phyloP scores from a whole-genome alignment of 2,888 invertebrate species.

The Dynastes maya region DNA sequence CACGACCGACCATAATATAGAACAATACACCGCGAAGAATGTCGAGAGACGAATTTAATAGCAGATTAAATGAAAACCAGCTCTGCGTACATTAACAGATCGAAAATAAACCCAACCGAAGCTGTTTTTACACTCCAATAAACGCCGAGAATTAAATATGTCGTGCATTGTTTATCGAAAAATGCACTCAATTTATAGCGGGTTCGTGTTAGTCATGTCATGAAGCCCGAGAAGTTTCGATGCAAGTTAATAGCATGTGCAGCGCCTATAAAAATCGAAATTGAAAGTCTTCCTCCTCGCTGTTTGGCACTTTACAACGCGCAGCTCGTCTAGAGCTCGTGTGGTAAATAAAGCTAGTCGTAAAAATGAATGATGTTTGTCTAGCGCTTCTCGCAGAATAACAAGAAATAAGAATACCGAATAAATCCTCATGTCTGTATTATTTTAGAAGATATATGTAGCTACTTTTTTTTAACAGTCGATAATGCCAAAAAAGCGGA shows the following conservation, averaged over 20 bases:
- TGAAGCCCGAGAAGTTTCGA: conserved; percentile 1
- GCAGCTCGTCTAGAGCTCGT: neutral
- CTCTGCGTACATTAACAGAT: neutral
- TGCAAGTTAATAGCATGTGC: neutral
- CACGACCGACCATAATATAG: neutral
- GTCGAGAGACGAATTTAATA: neutral
- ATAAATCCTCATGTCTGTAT: too few species aligned
- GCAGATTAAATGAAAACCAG: conserved; percentile 15
- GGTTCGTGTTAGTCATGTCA: neutral
- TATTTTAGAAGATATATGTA: too few species aligned
- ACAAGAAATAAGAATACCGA: too few species aligned
- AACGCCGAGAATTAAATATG: neutral
- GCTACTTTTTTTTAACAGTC: too few species aligned
- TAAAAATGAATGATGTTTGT: too few species aligned
- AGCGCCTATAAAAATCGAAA: neutral
- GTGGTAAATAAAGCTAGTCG: neutral
- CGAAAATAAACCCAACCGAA: neutral
- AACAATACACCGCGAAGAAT: neutral
- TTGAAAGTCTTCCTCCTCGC: conserved; percentile 1
- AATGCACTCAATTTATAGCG: neutral
- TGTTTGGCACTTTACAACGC: neutral
- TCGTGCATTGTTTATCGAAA: neutral
- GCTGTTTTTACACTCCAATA: neutral
- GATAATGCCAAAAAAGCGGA: too few species aligned
- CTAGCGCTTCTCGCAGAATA: too few species aligned